Evolutionary conservation across 2,113 vertebrate species (phyloP).

Genomic region (Morone chrysops): DNA sequence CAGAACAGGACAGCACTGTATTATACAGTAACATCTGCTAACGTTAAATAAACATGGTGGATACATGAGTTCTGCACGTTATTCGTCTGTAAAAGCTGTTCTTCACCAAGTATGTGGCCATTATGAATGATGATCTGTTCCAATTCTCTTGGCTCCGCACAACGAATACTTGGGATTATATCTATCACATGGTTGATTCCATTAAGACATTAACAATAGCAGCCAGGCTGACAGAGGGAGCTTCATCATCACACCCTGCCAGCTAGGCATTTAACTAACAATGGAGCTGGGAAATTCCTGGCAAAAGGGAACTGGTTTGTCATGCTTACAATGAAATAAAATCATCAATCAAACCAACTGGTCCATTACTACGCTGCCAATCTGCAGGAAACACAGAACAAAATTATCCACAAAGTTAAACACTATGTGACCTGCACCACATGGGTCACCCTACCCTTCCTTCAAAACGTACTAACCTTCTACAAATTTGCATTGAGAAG

Average conservation of each 20-base stretch:
- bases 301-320: background rate
- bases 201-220: constrained; percentile 30
- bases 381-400: background rate
- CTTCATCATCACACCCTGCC: background rate
- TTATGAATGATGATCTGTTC: constrained; percentile 23
- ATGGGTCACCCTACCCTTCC: background rate
- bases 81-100: constrained; percentile 28
- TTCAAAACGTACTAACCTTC: background rate
- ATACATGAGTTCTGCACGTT: background rate
- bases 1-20: background rate
- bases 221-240: background rate
- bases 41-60: background rate
- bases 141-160: constrained; percentile 2
- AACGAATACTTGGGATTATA: constrained; percentile 31
- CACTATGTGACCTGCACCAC: background rate
- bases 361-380: background rate
- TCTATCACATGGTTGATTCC: constrained; percentile 22
- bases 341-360: background rate
- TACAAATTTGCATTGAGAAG: background rate
- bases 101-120: background rate
- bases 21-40: background rate
- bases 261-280: constrained; percentile 4
- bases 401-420: background rate
- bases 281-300: background rate
- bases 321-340: background rate